Evolutionary conservation across 1,140 invertebrate species (phyloP).

Genomic region (Lethocerus indicus): DNA sequence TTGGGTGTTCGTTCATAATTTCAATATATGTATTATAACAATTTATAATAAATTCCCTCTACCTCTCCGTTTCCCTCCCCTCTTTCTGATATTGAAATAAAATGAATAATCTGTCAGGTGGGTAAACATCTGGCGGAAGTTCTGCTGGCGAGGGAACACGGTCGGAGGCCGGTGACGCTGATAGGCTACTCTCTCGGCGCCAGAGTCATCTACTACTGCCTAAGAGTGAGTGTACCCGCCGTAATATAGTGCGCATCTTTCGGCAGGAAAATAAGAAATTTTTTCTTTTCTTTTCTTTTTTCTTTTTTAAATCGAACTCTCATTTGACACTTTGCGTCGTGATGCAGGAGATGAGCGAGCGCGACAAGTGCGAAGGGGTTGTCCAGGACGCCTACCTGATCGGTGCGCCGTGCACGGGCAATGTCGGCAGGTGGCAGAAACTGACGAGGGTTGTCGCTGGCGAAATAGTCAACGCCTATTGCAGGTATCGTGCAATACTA

Average conservation of each 20-base stretch:
- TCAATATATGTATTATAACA: background rate
- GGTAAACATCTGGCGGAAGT: conserved; percentile 53
- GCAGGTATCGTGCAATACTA: no score
- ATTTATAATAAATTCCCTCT: no score
- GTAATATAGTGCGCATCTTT: background rate
- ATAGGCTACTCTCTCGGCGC: conserved; percentile 57
- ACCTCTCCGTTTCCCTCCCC: no score
- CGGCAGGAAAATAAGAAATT: background rate
- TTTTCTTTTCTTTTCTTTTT: background rate
- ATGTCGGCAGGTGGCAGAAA: conserved; percentile 33
- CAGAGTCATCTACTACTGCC: conserved; percentile 52
- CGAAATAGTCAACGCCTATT: conserved; percentile 48
- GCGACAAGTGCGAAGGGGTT: conserved; percentile 38
- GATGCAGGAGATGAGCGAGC: conserved; percentile 31
- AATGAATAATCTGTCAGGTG: conserved; percentile 19
- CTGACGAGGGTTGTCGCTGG: conserved; percentile 40
- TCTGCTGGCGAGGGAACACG: conserved; percentile 41
- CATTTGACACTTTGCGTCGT: background rate
- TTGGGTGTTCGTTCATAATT: background rate
- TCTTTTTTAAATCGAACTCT: background rate
- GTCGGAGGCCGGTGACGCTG: conserved; percentile 50
- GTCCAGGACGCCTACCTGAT: conserved; percentile 52
- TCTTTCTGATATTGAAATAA: background rate
- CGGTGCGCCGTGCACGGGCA: conserved; percentile 44
- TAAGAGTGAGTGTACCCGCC: conserved; percentile 23